Percentiles rank a stretch among this genome's conserved stretches.
phyloP scores from a whole-genome alignment of 2,797 vertebrate species.

The Thaleichthys pacificus region DNA sequence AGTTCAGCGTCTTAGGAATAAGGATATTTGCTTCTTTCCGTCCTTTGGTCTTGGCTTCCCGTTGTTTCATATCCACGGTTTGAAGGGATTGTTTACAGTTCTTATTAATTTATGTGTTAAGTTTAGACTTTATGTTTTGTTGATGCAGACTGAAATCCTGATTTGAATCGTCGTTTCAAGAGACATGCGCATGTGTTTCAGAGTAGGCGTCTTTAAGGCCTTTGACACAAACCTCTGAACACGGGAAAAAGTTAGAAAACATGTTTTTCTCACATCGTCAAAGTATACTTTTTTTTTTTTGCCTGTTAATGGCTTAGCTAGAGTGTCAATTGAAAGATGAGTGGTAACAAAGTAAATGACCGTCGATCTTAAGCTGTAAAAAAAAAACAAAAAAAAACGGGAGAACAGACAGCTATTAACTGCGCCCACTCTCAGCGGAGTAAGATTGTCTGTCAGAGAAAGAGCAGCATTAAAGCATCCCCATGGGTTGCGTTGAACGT shows the following conservation, averaged over 20 bases:
- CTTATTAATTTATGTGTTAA: neutral
- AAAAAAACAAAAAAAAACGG: constrained; percentile 28
- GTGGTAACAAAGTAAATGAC: neutral
- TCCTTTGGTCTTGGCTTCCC: neutral
- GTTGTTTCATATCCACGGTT: no score
- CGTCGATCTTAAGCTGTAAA: neutral
- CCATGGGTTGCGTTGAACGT: constrained; percentile 31
- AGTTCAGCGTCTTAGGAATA: constrained; percentile 10
- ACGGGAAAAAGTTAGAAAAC: no score
- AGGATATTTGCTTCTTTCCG: neutral
- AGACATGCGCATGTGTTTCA: no score
- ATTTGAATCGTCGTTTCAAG: no score
- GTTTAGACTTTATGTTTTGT: neutral
- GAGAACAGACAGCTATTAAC: constrained; percentile 53
- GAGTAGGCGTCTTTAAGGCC: no score
- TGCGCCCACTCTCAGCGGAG: constrained; percentile 58
- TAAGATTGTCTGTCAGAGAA: constrained; percentile 84
- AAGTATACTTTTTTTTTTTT: no score
- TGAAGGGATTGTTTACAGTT: neutral
- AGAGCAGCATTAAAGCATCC: constrained; percentile 67
- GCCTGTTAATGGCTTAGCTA: neutral
- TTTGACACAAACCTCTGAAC: no score
- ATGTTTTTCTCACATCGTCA: neutral
- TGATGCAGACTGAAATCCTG: no score
- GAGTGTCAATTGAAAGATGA: neutral